These are phyloP conservation scores for Petrophora chlorosata DNA, from an alignment of 2,888 invertebrate species.

Conservation along the genomic window DNA sequence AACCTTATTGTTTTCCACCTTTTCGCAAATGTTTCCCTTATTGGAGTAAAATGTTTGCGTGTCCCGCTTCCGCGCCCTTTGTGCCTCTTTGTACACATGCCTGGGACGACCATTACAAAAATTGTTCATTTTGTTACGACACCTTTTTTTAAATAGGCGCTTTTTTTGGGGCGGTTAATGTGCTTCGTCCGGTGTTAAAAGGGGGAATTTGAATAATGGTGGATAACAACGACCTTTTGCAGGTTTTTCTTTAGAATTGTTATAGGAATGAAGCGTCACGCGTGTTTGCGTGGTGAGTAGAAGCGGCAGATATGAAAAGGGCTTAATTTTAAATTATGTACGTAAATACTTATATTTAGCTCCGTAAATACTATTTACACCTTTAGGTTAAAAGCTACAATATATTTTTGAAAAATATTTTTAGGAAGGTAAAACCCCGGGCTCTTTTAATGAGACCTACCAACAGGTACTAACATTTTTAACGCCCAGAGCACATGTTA, in stretches of 20 bases:
- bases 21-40: slow-evolving; percentile 52
- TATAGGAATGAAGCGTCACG: neutral
- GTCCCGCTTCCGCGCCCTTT: slow-evolving; percentile 32
- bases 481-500: no score
- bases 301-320: no score
- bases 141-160: slow-evolving; percentile 26
- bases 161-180: slow-evolving; percentile 27
- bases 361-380: no score
- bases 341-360: no score
- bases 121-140: slow-evolving; percentile 27
- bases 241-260: slow-evolving; percentile 12
- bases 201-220: slow-evolving; percentile 32
- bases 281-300: no score
- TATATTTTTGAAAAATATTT: no score
- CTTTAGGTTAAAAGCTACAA: no score
- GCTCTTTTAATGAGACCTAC: no score
- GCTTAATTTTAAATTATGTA: no score
- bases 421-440: no score
- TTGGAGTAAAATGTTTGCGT: slow-evolving; percentile 56
- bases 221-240: slow-evolving; percentile 6
- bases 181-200: slow-evolving; percentile 24
- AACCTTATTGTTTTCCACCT: slow-evolving; percentile 54
- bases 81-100: slow-evolving; percentile 26
- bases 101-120: slow-evolving; percentile 28
- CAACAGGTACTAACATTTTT: no score